Evolutionary conservation across 2,113 vertebrate genomes (phyloP).

Genomic region (Hippolais icterina): DNA sequence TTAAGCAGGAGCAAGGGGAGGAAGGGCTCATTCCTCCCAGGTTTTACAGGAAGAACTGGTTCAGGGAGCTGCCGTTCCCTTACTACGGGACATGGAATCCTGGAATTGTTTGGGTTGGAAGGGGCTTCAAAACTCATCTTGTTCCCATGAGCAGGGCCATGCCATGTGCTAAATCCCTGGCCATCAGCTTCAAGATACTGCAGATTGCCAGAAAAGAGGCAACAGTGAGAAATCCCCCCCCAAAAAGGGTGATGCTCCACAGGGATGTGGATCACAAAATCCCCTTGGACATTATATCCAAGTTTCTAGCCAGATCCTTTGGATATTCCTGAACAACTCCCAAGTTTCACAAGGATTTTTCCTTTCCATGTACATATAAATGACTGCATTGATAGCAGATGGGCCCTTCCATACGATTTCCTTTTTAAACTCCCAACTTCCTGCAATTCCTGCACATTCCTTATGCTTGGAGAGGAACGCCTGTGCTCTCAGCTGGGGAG

Average conservation of each 20-base stretch:
- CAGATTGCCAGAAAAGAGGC: background rate
- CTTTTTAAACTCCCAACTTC: background rate
- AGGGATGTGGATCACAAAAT: background rate
- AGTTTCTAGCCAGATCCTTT: background rate
- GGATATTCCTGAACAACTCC: background rate
- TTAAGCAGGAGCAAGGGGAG: background rate
- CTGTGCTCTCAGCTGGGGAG: background rate
- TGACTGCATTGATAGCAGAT: background rate
- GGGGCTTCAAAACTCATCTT: background rate
- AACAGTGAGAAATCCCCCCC: background rate
- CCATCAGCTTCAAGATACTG: background rate
- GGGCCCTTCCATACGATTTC: background rate
- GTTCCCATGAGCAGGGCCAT: background rate
- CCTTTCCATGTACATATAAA: background rate
- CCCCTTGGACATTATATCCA: background rate
- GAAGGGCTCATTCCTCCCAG: background rate
- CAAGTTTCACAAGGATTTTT: background rate
- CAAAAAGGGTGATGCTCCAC: background rate
- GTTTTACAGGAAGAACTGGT: background rate
- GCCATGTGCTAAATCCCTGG: background rate
- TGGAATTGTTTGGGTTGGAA: background rate
- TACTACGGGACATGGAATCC: fast-evolving
- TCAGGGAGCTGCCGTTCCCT: background rate
- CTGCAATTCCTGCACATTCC: background rate
- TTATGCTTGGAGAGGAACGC: background rate